Conservation (phyloP, 2,888 invertebrate genomes). For the Nomada lathburiana region DNA sequence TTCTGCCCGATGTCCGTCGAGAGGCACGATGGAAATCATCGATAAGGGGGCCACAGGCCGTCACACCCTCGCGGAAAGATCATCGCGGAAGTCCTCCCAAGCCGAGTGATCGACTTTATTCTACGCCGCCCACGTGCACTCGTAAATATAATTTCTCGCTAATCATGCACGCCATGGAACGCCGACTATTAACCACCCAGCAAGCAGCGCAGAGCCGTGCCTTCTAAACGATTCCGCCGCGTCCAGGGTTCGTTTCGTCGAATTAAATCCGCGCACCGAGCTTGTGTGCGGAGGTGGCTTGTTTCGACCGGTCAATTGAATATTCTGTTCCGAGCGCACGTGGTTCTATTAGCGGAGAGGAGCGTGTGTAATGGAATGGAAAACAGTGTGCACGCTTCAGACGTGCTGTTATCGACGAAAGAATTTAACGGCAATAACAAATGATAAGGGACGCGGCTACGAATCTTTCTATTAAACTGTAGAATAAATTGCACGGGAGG, state of each 20-base stretch:
- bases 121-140: constrained; percentile 56
- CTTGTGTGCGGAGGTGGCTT: background rate
- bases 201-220: constrained; percentile 29
- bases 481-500: no score
- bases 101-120: constrained; percentile 60
- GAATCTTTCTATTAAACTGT: no score
- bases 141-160: constrained; percentile 67
- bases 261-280: constrained; percentile 16
- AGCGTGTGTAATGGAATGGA: background rate
- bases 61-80: constrained; percentile 63
- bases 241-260: constrained; percentile 42
- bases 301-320: constrained; percentile 9
- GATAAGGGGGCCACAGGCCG: constrained; percentile 46
- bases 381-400: background rate
- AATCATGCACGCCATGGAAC: constrained; percentile 55
- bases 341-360: background rate
- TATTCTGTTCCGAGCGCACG: background rate
- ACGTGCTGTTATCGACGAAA: no score
- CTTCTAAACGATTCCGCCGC: constrained; percentile 42
- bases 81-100: constrained; percentile 63
- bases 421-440: no score
- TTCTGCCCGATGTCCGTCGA: constrained; percentile 42
- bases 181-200: constrained; percentile 63
- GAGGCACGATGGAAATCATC: constrained; percentile 60
- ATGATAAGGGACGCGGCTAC: no score